Evolutionary conservation across 2,797 vertebrate species (phyloP).

Genomic region (Acanthiza pusilla): DNA sequence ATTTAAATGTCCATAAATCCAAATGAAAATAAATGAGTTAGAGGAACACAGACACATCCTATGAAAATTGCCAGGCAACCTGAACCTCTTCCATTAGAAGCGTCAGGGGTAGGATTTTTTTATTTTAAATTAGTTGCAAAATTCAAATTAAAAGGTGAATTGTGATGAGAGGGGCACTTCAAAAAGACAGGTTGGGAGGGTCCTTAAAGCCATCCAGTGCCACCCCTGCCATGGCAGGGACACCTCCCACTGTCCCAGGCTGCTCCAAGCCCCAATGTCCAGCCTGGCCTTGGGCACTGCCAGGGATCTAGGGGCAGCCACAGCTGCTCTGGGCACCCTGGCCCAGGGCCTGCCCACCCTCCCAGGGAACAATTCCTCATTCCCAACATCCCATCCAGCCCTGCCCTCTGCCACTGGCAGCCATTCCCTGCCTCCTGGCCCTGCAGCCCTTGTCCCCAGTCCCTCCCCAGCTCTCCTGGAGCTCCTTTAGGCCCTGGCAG

Average conservation of each 20-base stretch:
- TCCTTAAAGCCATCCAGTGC: fast-evolving
- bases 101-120: not conserved
- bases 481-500: not conserved
- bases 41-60: not conserved
- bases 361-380: not conserved
- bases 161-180: not conserved
- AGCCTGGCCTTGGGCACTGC: not conserved
- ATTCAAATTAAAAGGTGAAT: not conserved
- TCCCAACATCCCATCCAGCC: fast-evolving
- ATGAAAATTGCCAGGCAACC: not conserved
- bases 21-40: not conserved
- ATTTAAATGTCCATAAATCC: not conserved
- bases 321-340: not conserved
- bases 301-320: not conserved
- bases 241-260: not conserved
- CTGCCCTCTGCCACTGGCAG: not conserved
- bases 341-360: not conserved
- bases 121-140: not conserved
- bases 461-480: not conserved
- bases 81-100: not conserved
- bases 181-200: not conserved
- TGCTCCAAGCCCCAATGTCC: not conserved
- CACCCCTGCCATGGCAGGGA: not conserved
- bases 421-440: not conserved
- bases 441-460: fast-evolving